A percentile compares a stretch with the other conserved stretches of the same genome.
These are phyloP conservation scores for Drosophila lutescens DNA, from an alignment of 2,888 invertebrate genomes.

Conservation along the genomic window DNA sequence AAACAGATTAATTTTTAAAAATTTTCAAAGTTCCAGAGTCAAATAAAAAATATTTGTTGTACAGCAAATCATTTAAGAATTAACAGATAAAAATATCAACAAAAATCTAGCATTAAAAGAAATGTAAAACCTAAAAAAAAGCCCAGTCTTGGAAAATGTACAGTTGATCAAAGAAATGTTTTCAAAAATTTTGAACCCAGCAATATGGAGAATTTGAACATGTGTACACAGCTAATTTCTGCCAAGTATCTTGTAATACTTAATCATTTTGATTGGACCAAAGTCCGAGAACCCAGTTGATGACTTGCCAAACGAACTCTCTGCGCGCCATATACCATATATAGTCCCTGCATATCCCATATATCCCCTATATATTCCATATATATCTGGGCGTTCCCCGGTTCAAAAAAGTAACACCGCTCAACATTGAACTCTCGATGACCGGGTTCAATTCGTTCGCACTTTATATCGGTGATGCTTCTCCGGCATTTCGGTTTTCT, in stretches of 20 bases:
- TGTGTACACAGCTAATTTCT: slow-evolving; percentile 2
- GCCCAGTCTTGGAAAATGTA: background rate
- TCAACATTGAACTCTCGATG: slow-evolving; percentile 25
- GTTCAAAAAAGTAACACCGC: background rate
- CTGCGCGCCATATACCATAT: background rate
- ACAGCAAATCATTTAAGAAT: too few species aligned
- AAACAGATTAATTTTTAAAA: too few species aligned
- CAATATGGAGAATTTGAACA: background rate
- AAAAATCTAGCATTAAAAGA: too few species aligned
- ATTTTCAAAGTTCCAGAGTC: too few species aligned
- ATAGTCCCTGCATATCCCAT: background rate
- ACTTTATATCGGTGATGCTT: background rate
- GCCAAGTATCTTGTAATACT: slow-evolving; percentile 14
- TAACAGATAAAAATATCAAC: too few species aligned
- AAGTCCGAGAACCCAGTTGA: slow-evolving; percentile 12
- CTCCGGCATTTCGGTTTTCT: background rate
- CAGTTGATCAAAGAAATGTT: background rate
- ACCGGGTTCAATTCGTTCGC: background rate
- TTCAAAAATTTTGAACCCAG: too few species aligned
- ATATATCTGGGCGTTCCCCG: background rate
- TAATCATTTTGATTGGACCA: slow-evolving; percentile 14
- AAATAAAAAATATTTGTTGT: too few species aligned
- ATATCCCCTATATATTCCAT: background rate
- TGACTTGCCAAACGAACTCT: slow-evolving; percentile 5
- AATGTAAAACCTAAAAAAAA: too few species aligned